Percentiles rank a stretch among this genome's conserved stretches.
phyloP scores from a whole-genome alignment of 2,113 vertebrate genomes.

The Hylia prasina region DNA sequence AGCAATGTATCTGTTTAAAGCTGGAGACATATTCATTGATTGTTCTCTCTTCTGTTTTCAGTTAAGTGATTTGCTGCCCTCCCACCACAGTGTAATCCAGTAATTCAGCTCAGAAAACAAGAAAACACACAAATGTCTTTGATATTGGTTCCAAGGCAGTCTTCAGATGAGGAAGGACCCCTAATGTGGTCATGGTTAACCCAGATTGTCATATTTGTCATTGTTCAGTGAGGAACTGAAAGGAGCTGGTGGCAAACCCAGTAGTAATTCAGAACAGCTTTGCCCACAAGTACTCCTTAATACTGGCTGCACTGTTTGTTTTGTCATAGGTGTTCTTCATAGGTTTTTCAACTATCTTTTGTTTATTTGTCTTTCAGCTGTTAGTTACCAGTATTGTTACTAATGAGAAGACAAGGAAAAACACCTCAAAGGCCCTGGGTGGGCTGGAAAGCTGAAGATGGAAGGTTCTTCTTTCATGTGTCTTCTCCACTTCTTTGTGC shows the following conservation, averaged over 20 bases:
- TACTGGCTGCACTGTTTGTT: background rate
- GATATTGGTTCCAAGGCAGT: background rate
- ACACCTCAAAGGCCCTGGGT: background rate
- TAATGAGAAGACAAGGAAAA: background rate
- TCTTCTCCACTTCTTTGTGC: background rate
- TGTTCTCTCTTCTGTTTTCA: background rate
- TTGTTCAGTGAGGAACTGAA: background rate
- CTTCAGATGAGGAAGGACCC: background rate
- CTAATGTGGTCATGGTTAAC: background rate
- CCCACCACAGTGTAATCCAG: background rate
- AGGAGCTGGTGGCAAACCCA: background rate
- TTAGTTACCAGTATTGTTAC: background rate
- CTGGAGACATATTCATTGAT: background rate
- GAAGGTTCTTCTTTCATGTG: background rate
- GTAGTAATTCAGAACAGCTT: background rate
- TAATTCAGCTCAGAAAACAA: background rate
- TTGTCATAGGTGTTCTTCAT: background rate
- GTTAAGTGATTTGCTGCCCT: background rate
- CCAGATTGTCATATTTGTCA: background rate
- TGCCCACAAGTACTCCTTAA: background rate
- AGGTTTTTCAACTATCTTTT: background rate
- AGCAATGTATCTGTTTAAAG: background rate
- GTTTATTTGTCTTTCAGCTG: background rate
- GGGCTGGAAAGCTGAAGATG: background rate
- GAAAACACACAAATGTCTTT: background rate